Conservation (phyloP, 2,888 invertebrate species). For the Drosophila limbata region DNA sequence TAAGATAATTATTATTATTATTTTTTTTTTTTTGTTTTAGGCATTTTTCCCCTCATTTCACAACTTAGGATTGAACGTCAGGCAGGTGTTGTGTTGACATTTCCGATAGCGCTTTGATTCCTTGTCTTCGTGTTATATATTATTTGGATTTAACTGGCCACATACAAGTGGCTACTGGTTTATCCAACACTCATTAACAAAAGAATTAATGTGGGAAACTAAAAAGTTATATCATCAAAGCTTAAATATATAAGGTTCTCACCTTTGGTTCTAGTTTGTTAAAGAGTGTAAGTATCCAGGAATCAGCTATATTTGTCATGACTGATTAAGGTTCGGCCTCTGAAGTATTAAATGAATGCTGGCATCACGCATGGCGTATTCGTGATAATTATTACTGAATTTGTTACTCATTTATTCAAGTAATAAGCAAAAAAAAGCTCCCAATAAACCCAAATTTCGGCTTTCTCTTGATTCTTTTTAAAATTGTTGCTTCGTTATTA, state of each 20-base stretch:
- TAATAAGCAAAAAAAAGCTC: not conserved
- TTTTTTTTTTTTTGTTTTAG: constrained; percentile 1
- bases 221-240: not conserved
- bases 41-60: constrained; percentile 36
- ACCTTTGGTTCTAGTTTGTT: not conserved
- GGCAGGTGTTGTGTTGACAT: constrained; percentile 13
- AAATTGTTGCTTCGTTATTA: constrained; percentile 33
- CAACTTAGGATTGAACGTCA: not conserved
- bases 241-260: not conserved
- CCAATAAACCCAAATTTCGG: no score
- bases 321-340: not conserved
- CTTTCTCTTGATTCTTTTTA: not conserved
- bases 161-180: constrained; percentile 39
- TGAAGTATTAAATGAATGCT: not conserved
- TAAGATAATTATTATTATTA: constrained; percentile 21
- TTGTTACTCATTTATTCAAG: not conserved
- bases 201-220: not conserved
- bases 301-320: not conserved
- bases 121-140: not conserved
- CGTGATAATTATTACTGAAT: constrained; percentile 8
- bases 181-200: constrained; percentile 7
- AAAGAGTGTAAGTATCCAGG: constrained; percentile 10
- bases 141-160: constrained; percentile 20
- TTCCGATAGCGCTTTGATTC: constrained; percentile 3
- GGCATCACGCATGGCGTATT: constrained; percentile 5